Evolutionary conservation across 2,113 vertebrate species (phyloP), one percentile per base, ranked within the genome.

Genomic region (Zeus faber): DNA sequence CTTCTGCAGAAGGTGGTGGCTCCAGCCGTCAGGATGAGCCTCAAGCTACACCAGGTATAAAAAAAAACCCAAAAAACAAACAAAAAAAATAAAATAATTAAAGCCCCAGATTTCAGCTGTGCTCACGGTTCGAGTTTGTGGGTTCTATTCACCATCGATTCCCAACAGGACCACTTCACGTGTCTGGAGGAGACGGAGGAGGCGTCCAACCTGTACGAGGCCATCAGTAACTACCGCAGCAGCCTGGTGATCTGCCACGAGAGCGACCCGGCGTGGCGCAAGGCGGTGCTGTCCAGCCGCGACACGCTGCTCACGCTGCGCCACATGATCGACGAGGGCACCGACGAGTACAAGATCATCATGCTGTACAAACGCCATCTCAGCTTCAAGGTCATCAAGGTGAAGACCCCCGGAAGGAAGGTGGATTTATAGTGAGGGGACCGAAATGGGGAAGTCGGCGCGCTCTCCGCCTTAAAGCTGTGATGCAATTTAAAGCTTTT

Each of bases 321-420:
- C n/a, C 96, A 96, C 0, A 94, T 97, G 83, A 91, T 97, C 14
- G 95, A 98, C 2, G 97, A 99, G 67, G 97, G 95, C 35, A 87
- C 91, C 0, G 95, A 98, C 0, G 95, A 98, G 75, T 99, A 99
- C 62, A 99, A 98, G 91, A 92, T 99, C 83, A 94, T 99, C 85
- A 99, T 98, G 97, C 91, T 99, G 16, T 95, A 98, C 82, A 93
- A 92, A 76, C 90, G 93, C 60, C 95, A 95, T 79, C 85, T 99
- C 83, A 97, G 89, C 88, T 99, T 99, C 85, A 97, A 94, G 85
- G 95, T 99, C 76, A 97, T 99, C 79, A 99, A 99, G 95, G 97
- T 96, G 83, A 67, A 48, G 7, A 3, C 22, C 11, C 14, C 6
- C 2, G 8, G 33, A 41, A 18, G 2, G 20, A n/a, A n/a, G n/a